Base-by-base conservation (phyloP, 2,113 vertebrate genomes). In the Dicentrarchus labrax region DNA sequence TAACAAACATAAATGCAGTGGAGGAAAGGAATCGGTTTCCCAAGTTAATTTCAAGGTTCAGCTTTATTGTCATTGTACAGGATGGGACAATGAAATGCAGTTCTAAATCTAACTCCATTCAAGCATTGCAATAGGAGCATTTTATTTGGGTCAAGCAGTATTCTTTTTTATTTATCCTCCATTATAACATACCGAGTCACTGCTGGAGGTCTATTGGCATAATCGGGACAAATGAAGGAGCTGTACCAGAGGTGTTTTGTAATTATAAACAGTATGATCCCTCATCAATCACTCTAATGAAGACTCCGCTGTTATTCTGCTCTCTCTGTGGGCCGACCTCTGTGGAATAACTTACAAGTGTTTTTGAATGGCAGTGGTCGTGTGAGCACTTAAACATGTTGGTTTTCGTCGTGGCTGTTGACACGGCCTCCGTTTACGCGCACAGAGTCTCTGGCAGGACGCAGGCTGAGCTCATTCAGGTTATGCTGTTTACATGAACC, bases 251-350 rank as follows among this genome's bases (percentile, higher is more conserved):
- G 78, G 72, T 81, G 88, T 82, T 83, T 24, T 76, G 86, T 91
- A 89, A 93, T 93, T 88, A 92, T 80, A 81, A 89, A 86, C 79
- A 24, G 66, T 77, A 10, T 8, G 69, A 81, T 87, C 66, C 41
- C 72, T 87, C 91, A 91, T 95, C 90, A 84, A 68, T 94, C 91
- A 88, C 72, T 17, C 61, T 92, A 88, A 94, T 86, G 83, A 83
- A 79, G 74, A 73, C 80, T 68, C 59, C 76, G 82, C 86, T 80
- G 81, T 78, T 80, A 43, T 43, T 84, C 77, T 38, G 60, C 78
- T 78, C 80, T 68, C 78, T 66, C 70, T 68, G 70, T 41, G 65
- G 50, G 36, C 16, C 51, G 12, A 16, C 38, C 66, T 56, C 65
- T 21, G 61, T 50, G 65, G 67, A 83, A 86, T 86, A 80, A 87